Base-by-base conservation (phyloP, 2,888 invertebrate species). In the Apamea crenata region DNA sequence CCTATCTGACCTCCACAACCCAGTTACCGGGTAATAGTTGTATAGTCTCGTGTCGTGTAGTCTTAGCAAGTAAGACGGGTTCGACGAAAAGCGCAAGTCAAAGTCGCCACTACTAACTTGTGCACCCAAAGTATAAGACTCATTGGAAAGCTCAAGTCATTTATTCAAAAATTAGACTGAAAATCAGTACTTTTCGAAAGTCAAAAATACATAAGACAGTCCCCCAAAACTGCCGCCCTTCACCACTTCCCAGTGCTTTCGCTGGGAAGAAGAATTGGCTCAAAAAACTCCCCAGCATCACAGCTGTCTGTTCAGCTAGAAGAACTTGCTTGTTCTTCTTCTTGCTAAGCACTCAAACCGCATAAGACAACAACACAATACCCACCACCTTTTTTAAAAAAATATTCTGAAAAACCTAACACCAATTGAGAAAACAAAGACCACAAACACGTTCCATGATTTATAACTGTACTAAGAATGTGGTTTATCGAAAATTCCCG, bases 401-500 rank as follows among this genome's bases (percentile, higher is more conserved):
- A 67, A 66, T 16, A 32, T 32, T 40, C 68, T 77, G 68, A 73
- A 86, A 80, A 75, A 78, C 61, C 47, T 61, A 65, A 74, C 70
- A 65, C 70, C 75, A 76, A 83, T 83, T 67, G 75, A 73, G 77
- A 74, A 87, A 86, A 86, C 86, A 87, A 87, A 84, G 50, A 25
- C 67, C 73, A 70, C 63, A 78, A 87, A 78, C 87, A 86, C 82
- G 81, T 85, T 65, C 74, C 85, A 89, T 86, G 86, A 86, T 87
- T 84, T 87, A 87, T 87, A 67, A 77, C 82, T 68, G 78, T 80
- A 80, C 89, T 84, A 90, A 89, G 90, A 91, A 91, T 91, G 91
- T 89, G 91, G 92, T 91, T 90, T 92, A 94, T 93, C 94, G 93
- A 93, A 93, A 91, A 92, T 92, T 90, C 89, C 91, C 91, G 90